Evolutionary conservation across 2,888 invertebrate genomes (phyloP).

Genomic region (Hydropsyche betteni): DNA sequence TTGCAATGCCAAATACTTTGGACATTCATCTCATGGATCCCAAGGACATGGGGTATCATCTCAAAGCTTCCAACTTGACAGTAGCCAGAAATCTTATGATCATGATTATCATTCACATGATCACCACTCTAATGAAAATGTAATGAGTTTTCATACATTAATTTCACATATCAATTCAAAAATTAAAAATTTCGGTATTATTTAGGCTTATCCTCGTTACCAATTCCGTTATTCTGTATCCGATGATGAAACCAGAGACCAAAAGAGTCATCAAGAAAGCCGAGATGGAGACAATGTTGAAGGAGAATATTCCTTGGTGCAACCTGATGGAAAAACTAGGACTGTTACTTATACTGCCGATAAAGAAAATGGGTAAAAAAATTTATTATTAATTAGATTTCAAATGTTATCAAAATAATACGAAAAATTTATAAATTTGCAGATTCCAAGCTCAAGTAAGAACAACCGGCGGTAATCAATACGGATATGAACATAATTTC

Average conservation of each 20-base stretch:
- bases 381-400: not conserved
- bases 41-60: slow-evolving; percentile 56
- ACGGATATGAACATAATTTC: slow-evolving; percentile 2
- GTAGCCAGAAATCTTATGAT: slow-evolving; percentile 53
- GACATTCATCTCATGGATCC: slow-evolving; percentile 51
- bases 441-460: slow-evolving; percentile 44
- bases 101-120: slow-evolving; percentile 6
- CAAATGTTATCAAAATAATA: not conserved
- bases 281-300: slow-evolving; percentile 66
- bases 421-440: not conserved
- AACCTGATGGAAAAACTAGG: slow-evolving; percentile 66
- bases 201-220: slow-evolving; percentile 60
- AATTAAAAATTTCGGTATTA: not conserved
- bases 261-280: slow-evolving; percentile 65
- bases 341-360: slow-evolving; percentile 68
- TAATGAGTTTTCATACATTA: not conserved
- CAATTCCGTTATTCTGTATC: slow-evolving; percentile 66
- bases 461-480: slow-evolving; percentile 21
- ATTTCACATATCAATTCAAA: not conserved
- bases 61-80: slow-evolving; percentile 62
- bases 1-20: slow-evolving; percentile 1
- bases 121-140: slow-evolving; percentile 7
- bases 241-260: slow-evolving; percentile 67
- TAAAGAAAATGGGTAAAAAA: slow-evolving; percentile 63
- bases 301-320: slow-evolving; percentile 64